Conservation (phyloP, 2,888 invertebrate genomes). For the Thysanoteuthis rhombus region DNA sequence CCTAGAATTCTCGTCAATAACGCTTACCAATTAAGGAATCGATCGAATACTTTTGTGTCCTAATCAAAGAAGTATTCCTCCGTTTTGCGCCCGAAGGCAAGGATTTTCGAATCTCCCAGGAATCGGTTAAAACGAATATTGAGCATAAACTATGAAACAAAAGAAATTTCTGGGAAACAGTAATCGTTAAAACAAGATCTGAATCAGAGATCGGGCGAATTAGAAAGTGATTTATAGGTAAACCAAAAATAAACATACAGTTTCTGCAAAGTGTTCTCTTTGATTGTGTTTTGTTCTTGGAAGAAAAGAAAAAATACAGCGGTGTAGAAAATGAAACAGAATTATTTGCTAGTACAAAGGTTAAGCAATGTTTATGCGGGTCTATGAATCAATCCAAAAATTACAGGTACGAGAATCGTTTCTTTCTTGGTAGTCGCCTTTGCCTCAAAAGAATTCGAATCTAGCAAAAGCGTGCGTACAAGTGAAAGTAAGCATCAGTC, state of each 20-base stretch:
- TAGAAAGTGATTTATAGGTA: neutral
- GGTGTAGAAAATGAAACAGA: too few species aligned
- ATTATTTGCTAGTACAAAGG: too few species aligned
- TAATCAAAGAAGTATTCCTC: neutral
- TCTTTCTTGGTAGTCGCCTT: too few species aligned
- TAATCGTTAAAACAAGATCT: neutral
- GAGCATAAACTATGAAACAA: neutral
- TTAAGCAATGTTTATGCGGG: too few species aligned
- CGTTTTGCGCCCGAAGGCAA: neutral
- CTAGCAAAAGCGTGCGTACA: too few species aligned
- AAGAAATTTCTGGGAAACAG: rapidly evolving
- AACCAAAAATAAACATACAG: neutral
- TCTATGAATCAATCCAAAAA: too few species aligned
- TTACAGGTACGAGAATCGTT: too few species aligned
- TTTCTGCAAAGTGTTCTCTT: neutral
- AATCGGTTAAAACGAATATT: neutral
- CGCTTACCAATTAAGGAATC: neutral
- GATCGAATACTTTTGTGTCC: neutral
- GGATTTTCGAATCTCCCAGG: neutral
- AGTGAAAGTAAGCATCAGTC: too few species aligned
- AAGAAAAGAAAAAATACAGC: too few species aligned
- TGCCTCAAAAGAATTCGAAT: too few species aligned
- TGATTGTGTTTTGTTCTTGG: neutral
- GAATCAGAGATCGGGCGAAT: neutral
- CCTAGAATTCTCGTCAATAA: neutral